These are phyloP conservation scores for Gallinago jamesoni DNA, from an alignment of 2,113 vertebrate genomes.

Conservation along the genomic window DNA sequence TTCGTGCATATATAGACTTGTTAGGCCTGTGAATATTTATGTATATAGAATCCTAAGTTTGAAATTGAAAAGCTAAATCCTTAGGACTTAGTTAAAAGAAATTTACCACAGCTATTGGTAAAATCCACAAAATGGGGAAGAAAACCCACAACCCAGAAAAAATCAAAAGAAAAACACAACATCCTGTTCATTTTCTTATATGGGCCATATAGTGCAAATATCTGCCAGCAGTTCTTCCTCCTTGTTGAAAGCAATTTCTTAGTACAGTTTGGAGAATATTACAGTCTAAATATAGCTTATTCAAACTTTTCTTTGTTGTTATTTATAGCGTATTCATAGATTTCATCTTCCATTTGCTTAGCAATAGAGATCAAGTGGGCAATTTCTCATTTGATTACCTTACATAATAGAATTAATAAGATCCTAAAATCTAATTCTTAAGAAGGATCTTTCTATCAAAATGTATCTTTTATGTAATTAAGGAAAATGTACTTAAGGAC, in stretches of 20 bases:
- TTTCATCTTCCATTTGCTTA: slow-evolving; percentile 28
- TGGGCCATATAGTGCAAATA: not conserved
- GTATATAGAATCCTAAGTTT: slow-evolving; percentile 68
- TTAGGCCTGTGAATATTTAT: slow-evolving; percentile 60
- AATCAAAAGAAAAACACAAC: not conserved
- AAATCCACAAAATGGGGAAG: slow-evolving; percentile 5
- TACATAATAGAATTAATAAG: not conserved
- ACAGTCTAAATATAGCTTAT: not conserved
- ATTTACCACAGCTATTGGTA: not conserved
- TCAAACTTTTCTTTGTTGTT: slow-evolving; percentile 24
- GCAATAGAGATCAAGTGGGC: not conserved
- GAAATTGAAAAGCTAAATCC: not conserved
- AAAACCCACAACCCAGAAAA: not conserved
- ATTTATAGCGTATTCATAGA: slow-evolving; percentile 6
- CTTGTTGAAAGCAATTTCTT: slow-evolving; percentile 4
- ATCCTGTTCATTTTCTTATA: not conserved
- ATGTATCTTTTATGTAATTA: not conserved
- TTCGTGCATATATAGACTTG: not conserved
- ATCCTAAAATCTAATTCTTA: not conserved
- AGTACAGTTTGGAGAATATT: not conserved
- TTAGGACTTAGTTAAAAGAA: not conserved
- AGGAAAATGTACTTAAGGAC: not conserved
- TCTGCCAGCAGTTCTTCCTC: slow-evolving; percentile 16
- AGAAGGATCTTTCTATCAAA: not conserved
- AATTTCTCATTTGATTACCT: slow-evolving; percentile 18